Percentiles rank a stretch among this genome's conserved stretches.
These are phyloP conservation scores for Cetonia aurata DNA, from an alignment of 2,888 invertebrate genomes.

Conservation along the genomic window DNA sequence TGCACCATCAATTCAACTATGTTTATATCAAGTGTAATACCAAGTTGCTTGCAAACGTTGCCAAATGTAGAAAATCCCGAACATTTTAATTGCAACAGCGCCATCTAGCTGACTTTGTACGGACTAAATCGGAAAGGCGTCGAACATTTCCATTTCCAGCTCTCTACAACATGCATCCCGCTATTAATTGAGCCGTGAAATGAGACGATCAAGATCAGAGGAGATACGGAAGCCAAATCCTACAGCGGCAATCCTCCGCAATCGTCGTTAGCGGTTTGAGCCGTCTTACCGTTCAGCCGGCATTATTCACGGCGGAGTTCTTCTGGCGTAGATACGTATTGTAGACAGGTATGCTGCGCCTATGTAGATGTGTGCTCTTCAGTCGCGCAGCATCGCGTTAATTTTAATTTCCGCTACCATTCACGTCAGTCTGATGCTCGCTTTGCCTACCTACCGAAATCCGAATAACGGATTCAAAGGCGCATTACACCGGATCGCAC, in stretches of 20 bases:
- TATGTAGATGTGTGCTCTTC: neutral
- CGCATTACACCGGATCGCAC: constrained; percentile 39
- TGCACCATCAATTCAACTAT: too few relatives aligned
- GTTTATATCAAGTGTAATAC: too few relatives aligned
- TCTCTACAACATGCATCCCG: too few relatives aligned
- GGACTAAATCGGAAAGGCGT: too few relatives aligned
- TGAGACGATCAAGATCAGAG: too few relatives aligned
- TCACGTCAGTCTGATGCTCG: neutral
- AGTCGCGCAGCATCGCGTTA: constrained; percentile 11
- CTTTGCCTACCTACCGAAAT: constrained; percentile 7
- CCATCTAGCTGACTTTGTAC: too few relatives aligned
- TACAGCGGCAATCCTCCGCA: neutral
- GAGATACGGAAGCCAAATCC: too few relatives aligned
- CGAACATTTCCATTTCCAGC: too few relatives aligned
- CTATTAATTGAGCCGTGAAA: too few relatives aligned
- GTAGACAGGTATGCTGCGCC: neutral
- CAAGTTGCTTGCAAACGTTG: too few relatives aligned
- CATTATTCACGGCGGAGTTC: neutral
- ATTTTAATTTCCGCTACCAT: constrained; percentile 27
- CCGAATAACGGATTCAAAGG: constrained; percentile 15
- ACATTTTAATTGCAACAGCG: too few relatives aligned
- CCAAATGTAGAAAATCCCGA: too few relatives aligned
- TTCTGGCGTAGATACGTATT: neutral
- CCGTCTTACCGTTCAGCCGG: neutral
- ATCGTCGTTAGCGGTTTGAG: neutral